phyloP scores from a whole-genome alignment of 2,888 invertebrate species.

The Mesorhabditis sp. region DNA sequence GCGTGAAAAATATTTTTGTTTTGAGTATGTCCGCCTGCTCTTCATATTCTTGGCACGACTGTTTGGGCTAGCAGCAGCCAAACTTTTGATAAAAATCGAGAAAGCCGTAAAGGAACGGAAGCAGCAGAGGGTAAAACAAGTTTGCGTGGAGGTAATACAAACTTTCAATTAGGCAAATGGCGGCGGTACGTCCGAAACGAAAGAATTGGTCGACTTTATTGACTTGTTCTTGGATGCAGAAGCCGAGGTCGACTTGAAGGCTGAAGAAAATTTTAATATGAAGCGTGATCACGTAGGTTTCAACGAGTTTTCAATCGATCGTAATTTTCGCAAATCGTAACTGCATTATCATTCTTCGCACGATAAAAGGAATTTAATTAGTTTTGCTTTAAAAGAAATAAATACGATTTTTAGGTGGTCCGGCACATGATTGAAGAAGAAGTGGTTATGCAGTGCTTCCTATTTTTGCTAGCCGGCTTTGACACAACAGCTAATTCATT shows the following conservation, averaged over 20 bases:
- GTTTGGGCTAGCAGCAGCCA: constrained; percentile 9
- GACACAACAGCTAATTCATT: constrained; percentile 64
- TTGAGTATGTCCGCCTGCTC: constrained; percentile 7
- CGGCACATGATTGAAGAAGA: constrained; percentile 36
- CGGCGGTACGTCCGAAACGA: not conserved
- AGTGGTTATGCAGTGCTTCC: constrained; percentile 58
- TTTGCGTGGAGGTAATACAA: constrained; percentile 7
- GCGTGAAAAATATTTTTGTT: constrained; percentile 11
- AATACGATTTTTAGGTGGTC: constrained; percentile 15
- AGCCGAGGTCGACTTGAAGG: constrained; percentile 24
- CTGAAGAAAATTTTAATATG: constrained; percentile 7
- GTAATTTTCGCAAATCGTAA: too few species aligned
- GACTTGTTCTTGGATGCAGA: constrained; percentile 40
- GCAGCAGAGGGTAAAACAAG: constrained; percentile 10
- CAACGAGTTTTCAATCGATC: too few species aligned
- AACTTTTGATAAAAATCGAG: constrained; percentile 15
- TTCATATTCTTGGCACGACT: not conserved
- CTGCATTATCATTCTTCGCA: too few species aligned
- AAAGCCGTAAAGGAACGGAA: constrained; percentile 15
- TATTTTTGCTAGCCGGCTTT: constrained; percentile 63
- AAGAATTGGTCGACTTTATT: constrained; percentile 33
- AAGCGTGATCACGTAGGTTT: not conserved
- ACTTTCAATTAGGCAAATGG: not conserved
- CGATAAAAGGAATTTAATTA: too few species aligned
- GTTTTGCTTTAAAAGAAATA: not conserved